phyloP scores from a whole-genome alignment of 2,888 invertebrate species.

The Campoplex nolae region DNA sequence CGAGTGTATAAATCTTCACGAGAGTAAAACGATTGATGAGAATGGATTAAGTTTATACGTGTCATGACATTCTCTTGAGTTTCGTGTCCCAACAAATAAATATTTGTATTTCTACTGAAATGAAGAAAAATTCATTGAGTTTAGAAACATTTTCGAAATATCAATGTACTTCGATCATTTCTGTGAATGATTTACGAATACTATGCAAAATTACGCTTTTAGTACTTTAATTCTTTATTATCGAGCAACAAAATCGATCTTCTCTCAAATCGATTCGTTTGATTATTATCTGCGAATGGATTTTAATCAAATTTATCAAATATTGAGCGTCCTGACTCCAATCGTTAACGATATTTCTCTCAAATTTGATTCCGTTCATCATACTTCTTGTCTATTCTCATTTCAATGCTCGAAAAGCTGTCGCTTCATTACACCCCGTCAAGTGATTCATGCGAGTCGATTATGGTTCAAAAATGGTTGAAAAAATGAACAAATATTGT shows the following conservation, averaged over 20 bases:
- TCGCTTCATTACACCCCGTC: too few species aligned
- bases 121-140: neutral
- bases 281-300: neutral
- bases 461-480: too few species aligned
- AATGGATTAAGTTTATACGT: constrained; percentile 12
- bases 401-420: too few species aligned
- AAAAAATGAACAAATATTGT: too few species aligned
- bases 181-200: neutral
- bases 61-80: neutral
- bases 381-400: too few species aligned
- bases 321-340: too few species aligned
- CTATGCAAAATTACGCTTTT: neutral
- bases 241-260: neutral
- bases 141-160: neutral
- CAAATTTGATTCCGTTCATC: too few species aligned
- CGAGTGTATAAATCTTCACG: constrained; percentile 60
- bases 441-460: too few species aligned
- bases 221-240: neutral
- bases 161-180: neutral
- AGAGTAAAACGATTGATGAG: constrained; percentile 62
- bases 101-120: neutral
- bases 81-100: neutral
- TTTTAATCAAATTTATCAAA: too few species aligned
- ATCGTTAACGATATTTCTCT: too few species aligned
- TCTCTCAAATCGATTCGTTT: neutral